phyloP scores from a whole-genome alignment of 2,113 vertebrate genomes.

The Marmota monax region DNA sequence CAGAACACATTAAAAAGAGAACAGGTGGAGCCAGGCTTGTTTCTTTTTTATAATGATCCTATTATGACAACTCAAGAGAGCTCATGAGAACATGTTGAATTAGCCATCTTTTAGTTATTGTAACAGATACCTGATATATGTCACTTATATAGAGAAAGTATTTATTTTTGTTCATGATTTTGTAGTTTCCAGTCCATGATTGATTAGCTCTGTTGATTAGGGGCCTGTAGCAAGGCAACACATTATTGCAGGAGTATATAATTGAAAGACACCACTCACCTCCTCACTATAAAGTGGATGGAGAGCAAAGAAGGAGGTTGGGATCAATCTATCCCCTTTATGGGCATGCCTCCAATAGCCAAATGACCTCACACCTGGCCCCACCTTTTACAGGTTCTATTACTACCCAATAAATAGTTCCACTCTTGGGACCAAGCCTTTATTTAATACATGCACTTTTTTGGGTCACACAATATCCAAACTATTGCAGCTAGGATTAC shows the following conservation, averaged over 20 bases:
- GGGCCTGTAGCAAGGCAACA: too few species aligned
- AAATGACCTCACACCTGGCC: too few species aligned
- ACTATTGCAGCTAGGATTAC: not conserved
- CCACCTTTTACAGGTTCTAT: not conserved
- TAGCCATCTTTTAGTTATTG: not conserved
- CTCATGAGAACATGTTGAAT: not conserved
- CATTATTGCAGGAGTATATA: not conserved
- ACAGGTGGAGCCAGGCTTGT: not conserved
- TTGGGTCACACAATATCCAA: not conserved
- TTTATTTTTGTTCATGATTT: not conserved
- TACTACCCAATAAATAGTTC: too few species aligned
- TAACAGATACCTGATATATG: not conserved
- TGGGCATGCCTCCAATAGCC: not conserved
- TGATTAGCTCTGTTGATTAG: not conserved
- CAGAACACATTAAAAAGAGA: not conserved
- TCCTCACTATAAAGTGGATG: not conserved
- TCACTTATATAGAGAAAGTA: not conserved
- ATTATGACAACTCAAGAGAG: not conserved
- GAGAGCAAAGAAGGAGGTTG: not conserved
- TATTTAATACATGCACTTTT: not conserved
- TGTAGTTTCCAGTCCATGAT: not conserved
- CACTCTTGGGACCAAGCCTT: not conserved
- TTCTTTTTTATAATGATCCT: not conserved
- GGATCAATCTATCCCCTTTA: not conserved
- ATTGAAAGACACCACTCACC: not conserved